Evolutionary conservation across 2,888 invertebrate genomes (phyloP), one percentile per base, ranked within the genome.

Genomic region (Mechanitis messenoides): DNA sequence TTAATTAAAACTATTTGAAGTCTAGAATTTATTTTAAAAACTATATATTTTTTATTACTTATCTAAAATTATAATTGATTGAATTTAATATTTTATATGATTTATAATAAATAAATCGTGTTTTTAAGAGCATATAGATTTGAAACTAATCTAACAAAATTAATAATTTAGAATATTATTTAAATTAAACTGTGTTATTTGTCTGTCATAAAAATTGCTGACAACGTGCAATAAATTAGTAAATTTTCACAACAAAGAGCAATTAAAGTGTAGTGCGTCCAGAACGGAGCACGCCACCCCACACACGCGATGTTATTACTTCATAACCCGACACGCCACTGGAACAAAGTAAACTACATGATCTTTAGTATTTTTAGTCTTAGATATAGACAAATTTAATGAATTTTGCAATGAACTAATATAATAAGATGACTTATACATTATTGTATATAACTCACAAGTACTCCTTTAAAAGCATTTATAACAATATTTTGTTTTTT

Each of bases 221-320:
- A 45, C 33, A 12, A 6, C 56, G 12, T 47, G 47, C 56, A 54
- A 59, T 57, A 59, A 57, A 55, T 60, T 57, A 62, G 54, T 61
- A 31, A 58, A 55, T 63, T 61, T 53, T 38, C 11, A 50, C 33
- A 57, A 62, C 64, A 66, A 58, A 64, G 57, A 56, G 47, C 60
- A 60, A 66, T 66, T 64, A 62, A 62, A 62, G 56, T 60, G 20
- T 54, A 53, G 53, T 63, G 58, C 31, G 50, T 31, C 50, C 7
- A 35, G 28, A 54, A 55, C 54, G 33, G 58, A 62, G 50, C 60
- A 58, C 59, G 56, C 38, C 35, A 58, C 33, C 31, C 53, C 53
- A 61, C 65, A 66, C 61, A 66, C 61, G 64, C 63, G 42, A 66
- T 11, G 47, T 57, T 56, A 63, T 66, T 64, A 61, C 55, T 60